Percentiles rank a stretch among this genome's conserved stretches.
phyloP scores from a whole-genome alignment of 2,113 vertebrate species.

The Excalfactoria chinensis region DNA sequence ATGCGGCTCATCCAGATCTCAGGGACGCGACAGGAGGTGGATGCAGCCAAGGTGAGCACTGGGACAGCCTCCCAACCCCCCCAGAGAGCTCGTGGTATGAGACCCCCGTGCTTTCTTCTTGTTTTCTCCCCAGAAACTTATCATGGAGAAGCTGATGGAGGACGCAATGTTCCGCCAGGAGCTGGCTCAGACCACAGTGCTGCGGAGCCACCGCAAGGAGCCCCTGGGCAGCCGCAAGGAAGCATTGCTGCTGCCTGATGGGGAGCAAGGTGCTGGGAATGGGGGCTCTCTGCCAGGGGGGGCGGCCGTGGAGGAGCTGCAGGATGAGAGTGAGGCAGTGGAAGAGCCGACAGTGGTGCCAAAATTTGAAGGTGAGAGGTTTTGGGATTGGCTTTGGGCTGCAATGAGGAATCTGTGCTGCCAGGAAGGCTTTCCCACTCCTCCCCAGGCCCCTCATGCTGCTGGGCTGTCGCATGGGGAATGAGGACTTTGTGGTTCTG shows the following conservation, averaged over 20 bases:
- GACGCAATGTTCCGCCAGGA: slow-evolving; percentile 79
- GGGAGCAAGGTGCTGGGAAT: background rate
- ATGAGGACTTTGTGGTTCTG: fast-evolving
- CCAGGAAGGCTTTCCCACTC: no score
- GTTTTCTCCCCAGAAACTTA: slow-evolving; percentile 77
- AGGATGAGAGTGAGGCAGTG: fast-evolving
- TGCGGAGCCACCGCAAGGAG: slow-evolving; percentile 79
- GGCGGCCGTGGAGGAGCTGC: background rate
- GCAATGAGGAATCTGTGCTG: fast-evolving
- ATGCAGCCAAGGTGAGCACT: slow-evolving; percentile 82
- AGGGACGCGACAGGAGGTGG: slow-evolving; percentile 84
- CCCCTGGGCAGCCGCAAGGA: slow-evolving; percentile 62
- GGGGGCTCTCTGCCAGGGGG: background rate
- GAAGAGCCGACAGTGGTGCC: slow-evolving; percentile 35
- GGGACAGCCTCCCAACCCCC: no score
- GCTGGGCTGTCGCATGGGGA: no score
- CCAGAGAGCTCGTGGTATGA: no score
- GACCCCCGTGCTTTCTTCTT: background rate
- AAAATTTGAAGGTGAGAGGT: slow-evolving; percentile 85
- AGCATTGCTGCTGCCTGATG: fast-evolving
- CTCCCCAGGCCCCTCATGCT: no score
- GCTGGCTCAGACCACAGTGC: slow-evolving; percentile 79
- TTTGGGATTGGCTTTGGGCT: fast-evolving
- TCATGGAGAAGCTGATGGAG: slow-evolving; percentile 84
- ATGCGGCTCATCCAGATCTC: slow-evolving; percentile 80